phyloP scores from a whole-genome alignment of 2,888 invertebrate genomes.

The Drepanosiphum platanoidis region DNA sequence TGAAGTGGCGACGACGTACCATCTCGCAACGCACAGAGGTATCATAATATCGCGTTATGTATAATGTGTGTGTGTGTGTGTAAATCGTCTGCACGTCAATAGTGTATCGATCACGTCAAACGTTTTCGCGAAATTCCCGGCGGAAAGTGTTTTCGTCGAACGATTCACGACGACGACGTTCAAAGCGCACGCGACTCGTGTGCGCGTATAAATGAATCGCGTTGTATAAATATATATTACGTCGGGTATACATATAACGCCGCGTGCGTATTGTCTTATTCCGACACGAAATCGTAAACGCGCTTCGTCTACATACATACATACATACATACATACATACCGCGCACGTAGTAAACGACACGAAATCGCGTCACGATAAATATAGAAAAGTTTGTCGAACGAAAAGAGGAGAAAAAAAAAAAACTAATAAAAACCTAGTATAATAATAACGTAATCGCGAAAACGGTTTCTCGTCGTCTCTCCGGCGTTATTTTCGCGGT shows the following conservation, averaged over 20 bases:
- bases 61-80: neutral
- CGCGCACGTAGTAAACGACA: no score
- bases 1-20: slow-evolving; percentile 1
- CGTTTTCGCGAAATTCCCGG: neutral
- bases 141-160: slow-evolving; percentile 9
- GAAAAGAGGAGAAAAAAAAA: neutral
- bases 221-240: neutral
- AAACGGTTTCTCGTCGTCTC: no score
- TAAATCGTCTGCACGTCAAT: neutral
- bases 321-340: no score
- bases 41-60: neutral
- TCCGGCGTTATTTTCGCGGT: neutral
- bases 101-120: slow-evolving; percentile 30
- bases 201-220: neutral
- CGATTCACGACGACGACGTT: neutral
- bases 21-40: neutral
- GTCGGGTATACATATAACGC: neutral
- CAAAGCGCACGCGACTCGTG: neutral
- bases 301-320: neutral
- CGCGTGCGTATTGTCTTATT: neutral
- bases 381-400: neutral
- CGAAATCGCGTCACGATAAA: neutral
- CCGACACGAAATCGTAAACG: neutral
- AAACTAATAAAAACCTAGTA: neutral
- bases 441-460: neutral